phyloP scores from a whole-genome alignment of 1,140 invertebrate species.

The Zaprionus taronus region DNA sequence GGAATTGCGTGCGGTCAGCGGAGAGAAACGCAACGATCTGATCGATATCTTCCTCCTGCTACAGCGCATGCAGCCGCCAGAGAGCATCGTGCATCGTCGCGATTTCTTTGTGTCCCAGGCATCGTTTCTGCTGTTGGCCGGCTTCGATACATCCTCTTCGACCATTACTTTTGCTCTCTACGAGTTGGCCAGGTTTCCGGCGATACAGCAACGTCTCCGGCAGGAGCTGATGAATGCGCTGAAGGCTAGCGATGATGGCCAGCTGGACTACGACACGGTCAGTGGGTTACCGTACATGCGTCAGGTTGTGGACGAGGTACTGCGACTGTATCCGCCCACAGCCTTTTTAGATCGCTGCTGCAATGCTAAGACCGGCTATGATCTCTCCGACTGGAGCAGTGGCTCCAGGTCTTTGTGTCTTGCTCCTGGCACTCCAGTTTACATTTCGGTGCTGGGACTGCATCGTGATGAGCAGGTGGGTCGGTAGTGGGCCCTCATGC shows the following conservation, averaged over 20 bases:
- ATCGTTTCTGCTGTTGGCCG: slow-evolving; percentile 87
- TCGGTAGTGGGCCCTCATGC: neutral
- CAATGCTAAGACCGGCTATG: slow-evolving; percentile 59
- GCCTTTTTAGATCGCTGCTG: slow-evolving; percentile 85
- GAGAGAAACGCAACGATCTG: slow-evolving; percentile 82
- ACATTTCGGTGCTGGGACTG: slow-evolving; percentile 72
- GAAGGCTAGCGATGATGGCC: slow-evolving; percentile 49
- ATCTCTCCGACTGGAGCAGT: slow-evolving; percentile 82
- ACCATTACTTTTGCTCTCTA: slow-evolving; percentile 85
- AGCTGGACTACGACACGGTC: slow-evolving; percentile 84
- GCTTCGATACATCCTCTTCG: slow-evolving; percentile 85
- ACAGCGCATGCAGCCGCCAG: slow-evolving; percentile 52
- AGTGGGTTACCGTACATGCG: slow-evolving; percentile 84
- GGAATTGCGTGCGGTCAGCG: slow-evolving; percentile 61
- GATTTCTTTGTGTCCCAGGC: slow-evolving; percentile 87
- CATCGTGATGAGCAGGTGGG: slow-evolving; percentile 68
- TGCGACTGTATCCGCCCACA: slow-evolving; percentile 86
- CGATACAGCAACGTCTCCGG: slow-evolving; percentile 84
- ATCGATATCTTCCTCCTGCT: slow-evolving; percentile 85
- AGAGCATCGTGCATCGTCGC: slow-evolving; percentile 48
- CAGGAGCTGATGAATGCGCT: slow-evolving; percentile 81
- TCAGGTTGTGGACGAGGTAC: slow-evolving; percentile 85
- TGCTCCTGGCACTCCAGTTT: slow-evolving; percentile 66
- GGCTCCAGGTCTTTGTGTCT: slow-evolving; percentile 32
- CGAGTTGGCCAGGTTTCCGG: slow-evolving; percentile 84